Evolutionary conservation across 2,888 invertebrate genomes (phyloP), one percentile per base, ranked within the genome.

Genomic region (Synanthedon vespiformis): DNA sequence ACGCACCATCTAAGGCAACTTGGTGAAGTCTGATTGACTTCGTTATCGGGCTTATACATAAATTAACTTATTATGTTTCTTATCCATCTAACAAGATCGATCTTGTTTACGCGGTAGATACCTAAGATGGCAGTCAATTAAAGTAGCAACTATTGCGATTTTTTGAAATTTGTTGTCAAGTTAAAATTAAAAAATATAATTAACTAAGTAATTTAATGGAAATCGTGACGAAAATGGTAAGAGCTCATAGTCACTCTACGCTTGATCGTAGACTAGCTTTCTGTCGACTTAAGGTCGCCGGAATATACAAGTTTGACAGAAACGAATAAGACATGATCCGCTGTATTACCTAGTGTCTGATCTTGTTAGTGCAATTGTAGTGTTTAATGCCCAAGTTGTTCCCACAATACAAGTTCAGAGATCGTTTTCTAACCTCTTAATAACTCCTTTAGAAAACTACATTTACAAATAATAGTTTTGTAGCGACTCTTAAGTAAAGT

Each of bases 1-100:
- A 52, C 59, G 54, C 65, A 61, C 78, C 77, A 69, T 76, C 68
- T 75, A 80, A 58, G 79, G 79, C 59, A 67, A 72, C 67, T 65
- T 60, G 66, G 65, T 72, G 74, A 73, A 67, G 70, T 63, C 70
- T 76, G 76, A 76, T 77, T 73, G 77, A 77, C 75, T 77, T 76
- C 68, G 71, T 74, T 78, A 74, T 72, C 70, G 69, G 57, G 56
- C 60, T 65, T 68, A 73, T 74, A 16, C 22, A 18, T 48, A 48
- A 48, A 48, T 48, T 48, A 48, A 18, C 48, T 48, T 48, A 48
- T 18, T 44, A 48, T 22, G 18, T 48, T 18, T 48, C 18, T 18
- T 48, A 18, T 18, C 22, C 8, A 16, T 48, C 48, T 48, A 44
- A 44, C 44, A 14, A 44, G 44, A 44, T 13, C 44, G 34, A 44